phyloP scores from a whole-genome alignment of 2,888 invertebrate genomes.

The Venusia cambrica region DNA sequence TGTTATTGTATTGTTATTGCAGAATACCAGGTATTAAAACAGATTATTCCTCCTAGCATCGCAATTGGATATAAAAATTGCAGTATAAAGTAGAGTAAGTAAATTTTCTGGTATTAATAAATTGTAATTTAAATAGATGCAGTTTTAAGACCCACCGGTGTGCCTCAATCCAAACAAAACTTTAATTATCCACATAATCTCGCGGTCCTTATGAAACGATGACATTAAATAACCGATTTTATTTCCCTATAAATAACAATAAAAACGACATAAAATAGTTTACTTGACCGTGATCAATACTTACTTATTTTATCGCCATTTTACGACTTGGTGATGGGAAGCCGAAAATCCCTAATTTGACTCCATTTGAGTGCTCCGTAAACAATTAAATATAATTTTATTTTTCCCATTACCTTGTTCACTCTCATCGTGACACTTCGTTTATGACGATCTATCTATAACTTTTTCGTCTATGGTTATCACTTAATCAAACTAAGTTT shows the following conservation, averaged over 20 bases:
- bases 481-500: constrained; percentile 2
- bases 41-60: too few species aligned
- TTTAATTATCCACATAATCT: constrained; percentile 32
- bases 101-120: not conserved
- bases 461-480: constrained; percentile 19
- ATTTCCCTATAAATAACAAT: constrained; percentile 76
- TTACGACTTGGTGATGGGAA: constrained; percentile 66
- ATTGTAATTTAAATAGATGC: constrained; percentile 22
- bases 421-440: constrained; percentile 13
- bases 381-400: constrained; percentile 72
- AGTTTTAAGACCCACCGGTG: constrained; percentile 29
- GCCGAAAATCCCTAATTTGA: constrained; percentile 71
- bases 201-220: constrained; percentile 53
- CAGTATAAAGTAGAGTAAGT: too few species aligned
- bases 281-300: constrained; percentile 70
- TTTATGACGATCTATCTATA: too few species aligned
- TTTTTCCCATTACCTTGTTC: constrained; percentile 26
- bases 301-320: constrained; percentile 68
- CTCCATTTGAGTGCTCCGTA: constrained; percentile 68
- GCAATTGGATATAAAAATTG: too few species aligned
- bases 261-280: constrained; percentile 78
- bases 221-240: constrained; percentile 74
- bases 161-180: constrained; percentile 31
- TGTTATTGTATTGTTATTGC: too few species aligned
- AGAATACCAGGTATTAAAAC: too few species aligned